Conservation (phyloP, 2,797 vertebrate species). For the Oryzias dopingdopingensis region DNA sequence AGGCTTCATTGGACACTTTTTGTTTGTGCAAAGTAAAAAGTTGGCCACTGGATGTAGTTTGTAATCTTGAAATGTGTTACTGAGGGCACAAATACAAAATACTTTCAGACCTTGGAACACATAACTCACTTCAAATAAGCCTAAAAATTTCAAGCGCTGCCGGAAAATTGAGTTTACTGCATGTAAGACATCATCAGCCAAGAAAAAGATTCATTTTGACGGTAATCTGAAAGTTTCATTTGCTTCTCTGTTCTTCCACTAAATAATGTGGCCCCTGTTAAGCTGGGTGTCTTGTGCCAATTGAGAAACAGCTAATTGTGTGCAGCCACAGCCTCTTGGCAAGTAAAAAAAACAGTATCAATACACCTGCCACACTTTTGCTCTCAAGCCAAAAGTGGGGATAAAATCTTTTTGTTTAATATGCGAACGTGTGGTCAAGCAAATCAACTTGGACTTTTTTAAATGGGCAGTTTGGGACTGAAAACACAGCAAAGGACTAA, state of each 20-base stretch:
- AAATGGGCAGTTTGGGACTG: slow-evolving; percentile 16
- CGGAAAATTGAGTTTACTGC: slow-evolving; percentile 9
- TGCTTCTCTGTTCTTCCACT: slow-evolving; percentile 41
- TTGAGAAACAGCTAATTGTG: slow-evolving; percentile 46
- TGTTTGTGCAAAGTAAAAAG: slow-evolving; percentile 11
- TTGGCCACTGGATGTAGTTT: slow-evolving; percentile 21
- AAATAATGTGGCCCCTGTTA: slow-evolving; percentile 37
- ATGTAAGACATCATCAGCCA: slow-evolving; percentile 14
- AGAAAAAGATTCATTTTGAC: slow-evolving; percentile 16
- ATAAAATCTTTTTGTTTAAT: slow-evolving; percentile 24
- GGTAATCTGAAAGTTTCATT: slow-evolving; percentile 33
- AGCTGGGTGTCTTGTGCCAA: slow-evolving; percentile 25
- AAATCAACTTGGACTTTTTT: not conserved
- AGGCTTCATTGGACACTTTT: slow-evolving; percentile 27
- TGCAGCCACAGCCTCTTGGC: slow-evolving; percentile 32
- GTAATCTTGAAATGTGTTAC: slow-evolving; percentile 18
- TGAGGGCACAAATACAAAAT: slow-evolving; percentile 5
- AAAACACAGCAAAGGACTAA: slow-evolving; percentile 23
- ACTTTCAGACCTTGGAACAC: not conserved
- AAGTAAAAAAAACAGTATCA: slow-evolving; percentile 30
- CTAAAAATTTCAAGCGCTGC: not conserved
- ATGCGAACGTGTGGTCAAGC: slow-evolving; percentile 17
- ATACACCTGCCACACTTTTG: slow-evolving; percentile 22
- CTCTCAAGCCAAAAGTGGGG: slow-evolving; percentile 27
- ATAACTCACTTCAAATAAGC: not conserved